A percentile compares a stretch with the other conserved stretches of the same genome.
These are phyloP conservation scores for Aphodius granarius DNA, from an alignment of 2,888 invertebrate species.

Conservation along the genomic window DNA sequence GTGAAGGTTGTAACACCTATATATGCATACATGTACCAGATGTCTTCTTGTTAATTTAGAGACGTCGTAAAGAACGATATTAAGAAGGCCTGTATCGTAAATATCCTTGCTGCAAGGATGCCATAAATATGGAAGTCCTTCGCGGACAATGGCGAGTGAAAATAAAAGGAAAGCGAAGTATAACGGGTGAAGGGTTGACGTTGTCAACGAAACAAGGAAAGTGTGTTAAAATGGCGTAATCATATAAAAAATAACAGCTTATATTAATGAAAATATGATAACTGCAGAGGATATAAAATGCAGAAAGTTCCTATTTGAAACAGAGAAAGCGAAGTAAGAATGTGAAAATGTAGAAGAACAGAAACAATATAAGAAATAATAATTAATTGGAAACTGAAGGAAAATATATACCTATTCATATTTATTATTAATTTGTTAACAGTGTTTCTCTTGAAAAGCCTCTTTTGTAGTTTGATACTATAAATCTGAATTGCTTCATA, in stretches of 20 bases:
- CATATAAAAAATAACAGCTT: not conserved
- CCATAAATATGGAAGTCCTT: constrained; percentile 9
- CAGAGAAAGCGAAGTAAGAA: no score
- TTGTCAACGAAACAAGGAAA: not conserved
- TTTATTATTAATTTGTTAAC: not conserved
- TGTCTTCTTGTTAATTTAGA: not conserved
- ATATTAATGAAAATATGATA: not conserved
- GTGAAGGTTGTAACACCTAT: not conserved
- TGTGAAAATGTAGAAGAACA: no score
- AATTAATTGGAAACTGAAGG: not conserved
- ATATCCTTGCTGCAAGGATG: constrained; percentile 7
- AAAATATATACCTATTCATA: not conserved
- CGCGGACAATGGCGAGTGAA: constrained; percentile 6
- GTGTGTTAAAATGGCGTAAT: not conserved
- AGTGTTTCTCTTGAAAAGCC: not conserved
- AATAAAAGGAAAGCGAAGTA: constrained; percentile 1
- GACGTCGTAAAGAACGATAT: constrained; percentile 7
- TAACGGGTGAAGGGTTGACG: not conserved
- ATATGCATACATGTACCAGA: not conserved
- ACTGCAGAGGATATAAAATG: no score
- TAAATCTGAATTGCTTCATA: not conserved
- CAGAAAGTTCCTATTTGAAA: no score
- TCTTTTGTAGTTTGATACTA: not conserved
- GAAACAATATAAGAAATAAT: no score
- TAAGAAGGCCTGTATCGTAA: constrained; percentile 9